phyloP scores from a whole-genome alignment of 2,888 invertebrate species.

The Athetis lepigone region DNA sequence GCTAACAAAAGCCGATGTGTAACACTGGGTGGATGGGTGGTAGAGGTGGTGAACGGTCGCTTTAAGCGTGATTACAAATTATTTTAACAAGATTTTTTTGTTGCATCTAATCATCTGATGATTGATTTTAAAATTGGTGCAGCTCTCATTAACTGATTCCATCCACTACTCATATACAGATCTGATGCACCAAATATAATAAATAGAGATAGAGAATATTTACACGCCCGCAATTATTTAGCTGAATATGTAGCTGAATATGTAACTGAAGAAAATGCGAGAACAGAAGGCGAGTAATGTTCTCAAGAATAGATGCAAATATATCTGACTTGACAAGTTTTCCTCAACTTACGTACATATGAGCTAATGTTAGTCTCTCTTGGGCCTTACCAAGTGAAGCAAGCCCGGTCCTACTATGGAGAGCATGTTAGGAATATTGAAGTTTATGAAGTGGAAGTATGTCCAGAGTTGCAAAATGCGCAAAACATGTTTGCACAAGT shows the following conservation, averaged over 20 bases:
- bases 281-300: background rate
- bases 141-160: no score
- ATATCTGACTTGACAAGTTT: background rate
- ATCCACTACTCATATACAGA: no score
- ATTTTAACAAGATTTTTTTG: no score
- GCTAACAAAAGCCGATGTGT: conserved; percentile 3
- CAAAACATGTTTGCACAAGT: background rate
- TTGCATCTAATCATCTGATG: no score
- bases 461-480: conserved; percentile 5
- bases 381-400: conserved; percentile 20
- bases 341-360: background rate
- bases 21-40: background rate
- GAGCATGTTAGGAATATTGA: conserved; percentile 17
- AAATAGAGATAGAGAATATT: background rate
- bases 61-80: no score
- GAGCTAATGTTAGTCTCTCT: no score
- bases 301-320: conserved; percentile 6
- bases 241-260: no score
- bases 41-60: background rate
- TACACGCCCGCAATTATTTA: no score
- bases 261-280: no score
- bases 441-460: conserved; percentile 7
- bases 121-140: no score
- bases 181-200: no score
- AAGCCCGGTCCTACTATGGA: conserved; percentile 21